A percentile compares a stretch with the other conserved stretches of the same genome.
These are phyloP conservation scores for Argentina silus DNA, from an alignment of 2,797 vertebrate species.

Conservation along the genomic window DNA sequence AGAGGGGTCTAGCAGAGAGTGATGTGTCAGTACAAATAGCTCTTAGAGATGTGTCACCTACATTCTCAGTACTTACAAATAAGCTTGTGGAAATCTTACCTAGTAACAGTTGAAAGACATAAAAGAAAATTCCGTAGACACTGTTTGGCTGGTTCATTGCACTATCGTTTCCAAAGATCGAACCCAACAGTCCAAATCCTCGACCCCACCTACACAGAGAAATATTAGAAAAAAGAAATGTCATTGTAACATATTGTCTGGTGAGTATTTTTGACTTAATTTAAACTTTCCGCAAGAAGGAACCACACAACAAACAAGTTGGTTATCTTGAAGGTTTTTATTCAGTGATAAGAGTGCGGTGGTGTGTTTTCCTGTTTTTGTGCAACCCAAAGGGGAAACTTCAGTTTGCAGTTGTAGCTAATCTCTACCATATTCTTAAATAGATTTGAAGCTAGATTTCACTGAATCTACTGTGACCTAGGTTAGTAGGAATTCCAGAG, in stretches of 20 bases:
- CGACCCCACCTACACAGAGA: constrained; percentile 88
- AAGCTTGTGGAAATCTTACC: constrained; percentile 80
- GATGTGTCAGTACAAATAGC: constrained; percentile 31
- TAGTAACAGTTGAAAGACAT: constrained; percentile 97
- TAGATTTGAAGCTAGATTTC: background rate
- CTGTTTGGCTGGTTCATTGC: constrained; percentile 99
- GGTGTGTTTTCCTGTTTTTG: too few species aligned
- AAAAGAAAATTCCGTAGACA: constrained; percentile 97
- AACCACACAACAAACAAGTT: too few species aligned
- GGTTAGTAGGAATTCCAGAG: background rate
- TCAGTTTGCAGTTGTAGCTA: background rate
- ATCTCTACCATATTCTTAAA: too few species aligned
- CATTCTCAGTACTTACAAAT: background rate
- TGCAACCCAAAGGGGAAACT: background rate
- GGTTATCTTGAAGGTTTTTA: too few species aligned
- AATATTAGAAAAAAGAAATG: constrained; percentile 2
- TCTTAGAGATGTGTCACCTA: constrained; percentile 16
- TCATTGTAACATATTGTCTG: background rate
- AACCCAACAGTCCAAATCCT: constrained; percentile 97
- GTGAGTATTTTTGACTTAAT: too few species aligned
- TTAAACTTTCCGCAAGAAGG: too few species aligned
- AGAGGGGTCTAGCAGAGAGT: constrained; percentile 13
- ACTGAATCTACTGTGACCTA: background rate
- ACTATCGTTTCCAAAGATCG: constrained; percentile 97
- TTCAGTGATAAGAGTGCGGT: too few species aligned